Conservation (phyloP, 2,113 vertebrate species). For the Urocynchramus pylzowi region DNA sequence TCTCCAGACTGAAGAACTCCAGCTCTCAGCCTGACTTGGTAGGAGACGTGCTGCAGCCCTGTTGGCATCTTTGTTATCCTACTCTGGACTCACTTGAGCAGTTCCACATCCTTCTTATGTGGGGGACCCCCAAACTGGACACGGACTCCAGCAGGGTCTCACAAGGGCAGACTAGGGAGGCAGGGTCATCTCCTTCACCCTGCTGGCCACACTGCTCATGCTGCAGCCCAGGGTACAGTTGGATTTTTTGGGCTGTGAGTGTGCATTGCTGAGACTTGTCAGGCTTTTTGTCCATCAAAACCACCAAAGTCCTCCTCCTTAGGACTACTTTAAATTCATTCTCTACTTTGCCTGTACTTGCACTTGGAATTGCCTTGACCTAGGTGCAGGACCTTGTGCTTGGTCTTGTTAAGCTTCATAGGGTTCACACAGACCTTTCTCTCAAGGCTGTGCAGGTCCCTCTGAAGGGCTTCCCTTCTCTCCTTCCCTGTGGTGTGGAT, state of each 20-base stretch:
- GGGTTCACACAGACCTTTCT: neutral
- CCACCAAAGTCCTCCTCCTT: neutral
- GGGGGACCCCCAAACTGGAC: accelerated
- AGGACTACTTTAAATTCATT: too few relatives aligned
- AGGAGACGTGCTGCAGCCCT: neutral
- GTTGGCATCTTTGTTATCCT: neutral
- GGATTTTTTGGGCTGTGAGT: neutral
- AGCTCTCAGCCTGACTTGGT: neutral
- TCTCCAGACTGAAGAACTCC: neutral
- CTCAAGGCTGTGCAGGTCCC: neutral
- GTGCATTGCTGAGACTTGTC: neutral
- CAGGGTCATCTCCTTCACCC: neutral
- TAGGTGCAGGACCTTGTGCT: neutral
- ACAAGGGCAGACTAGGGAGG: neutral
- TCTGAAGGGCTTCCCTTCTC: neutral
- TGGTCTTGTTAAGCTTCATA: neutral
- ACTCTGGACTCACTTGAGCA: neutral
- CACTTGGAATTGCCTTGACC: neutral
- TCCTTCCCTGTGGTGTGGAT: neutral
- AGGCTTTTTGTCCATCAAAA: neutral
- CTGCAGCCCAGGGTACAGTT: neutral
- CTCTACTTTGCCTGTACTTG: neutral
- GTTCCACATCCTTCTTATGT: neutral
- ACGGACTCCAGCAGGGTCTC: neutral
- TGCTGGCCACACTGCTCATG: neutral